phyloP scores from a whole-genome alignment of 2,797 vertebrate species.

The Saxicola maurus region DNA sequence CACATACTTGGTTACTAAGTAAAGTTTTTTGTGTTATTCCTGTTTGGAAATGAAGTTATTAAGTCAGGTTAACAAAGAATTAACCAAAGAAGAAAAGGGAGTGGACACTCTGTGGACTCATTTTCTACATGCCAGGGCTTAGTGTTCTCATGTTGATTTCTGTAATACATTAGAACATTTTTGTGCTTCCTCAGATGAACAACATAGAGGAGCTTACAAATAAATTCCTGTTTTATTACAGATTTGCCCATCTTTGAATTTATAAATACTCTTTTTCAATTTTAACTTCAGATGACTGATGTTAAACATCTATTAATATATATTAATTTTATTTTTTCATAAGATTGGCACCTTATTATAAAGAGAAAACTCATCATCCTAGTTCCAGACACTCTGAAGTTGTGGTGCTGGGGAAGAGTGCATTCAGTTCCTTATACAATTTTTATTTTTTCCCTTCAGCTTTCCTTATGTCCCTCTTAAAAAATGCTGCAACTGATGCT shows the following conservation, averaged over 20 bases:
- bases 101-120: rapidly evolving
- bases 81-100: not conserved
- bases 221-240: not conserved
- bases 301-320: not conserved
- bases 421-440: not conserved
- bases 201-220: not conserved
- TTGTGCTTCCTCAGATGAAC: not conserved
- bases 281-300: not conserved
- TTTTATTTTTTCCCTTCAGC: constrained; percentile 67
- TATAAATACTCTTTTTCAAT: not conserved
- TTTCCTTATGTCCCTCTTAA: constrained; percentile 84
- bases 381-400: not conserved
- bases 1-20: not conserved
- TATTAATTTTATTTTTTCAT: not conserved
- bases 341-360: not conserved
- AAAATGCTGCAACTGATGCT: constrained; percentile 62
- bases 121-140: not conserved
- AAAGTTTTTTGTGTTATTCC: not conserved
- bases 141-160: not conserved
- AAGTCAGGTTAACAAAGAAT: not conserved
- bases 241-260: not conserved
- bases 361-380: not conserved
- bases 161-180: not conserved
- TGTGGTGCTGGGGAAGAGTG: not conserved
- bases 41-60: not conserved